phyloP scores from a whole-genome alignment of 2,797 vertebrate genomes.

The Saxicola maurus region DNA sequence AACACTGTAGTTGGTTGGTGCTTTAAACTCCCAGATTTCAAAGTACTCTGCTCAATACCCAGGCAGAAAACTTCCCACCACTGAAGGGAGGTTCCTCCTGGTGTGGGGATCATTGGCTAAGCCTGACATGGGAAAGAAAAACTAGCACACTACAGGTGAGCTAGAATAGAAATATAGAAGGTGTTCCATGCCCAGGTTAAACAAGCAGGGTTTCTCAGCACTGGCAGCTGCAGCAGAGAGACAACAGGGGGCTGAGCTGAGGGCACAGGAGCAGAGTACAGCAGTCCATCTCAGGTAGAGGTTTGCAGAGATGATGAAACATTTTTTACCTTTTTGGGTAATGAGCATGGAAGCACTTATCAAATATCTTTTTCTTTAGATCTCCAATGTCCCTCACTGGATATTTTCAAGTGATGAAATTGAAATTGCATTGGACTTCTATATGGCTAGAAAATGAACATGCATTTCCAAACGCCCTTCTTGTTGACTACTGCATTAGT shows the following conservation, averaged over 20 bases:
- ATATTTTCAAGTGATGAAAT: neutral
- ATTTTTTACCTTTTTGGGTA: neutral
- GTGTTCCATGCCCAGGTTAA: neutral
- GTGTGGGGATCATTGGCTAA: neutral
- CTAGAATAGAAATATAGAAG: neutral
- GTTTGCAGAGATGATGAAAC: neutral
- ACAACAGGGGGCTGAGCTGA: neutral
- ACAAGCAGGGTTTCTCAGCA: rapidly evolving
- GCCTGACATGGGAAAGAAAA: neutral
- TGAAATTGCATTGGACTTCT: neutral
- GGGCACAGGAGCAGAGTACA: neutral
- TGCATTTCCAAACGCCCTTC: neutral
- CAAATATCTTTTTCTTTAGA: neutral
- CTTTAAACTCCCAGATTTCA: neutral
- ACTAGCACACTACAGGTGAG: neutral
- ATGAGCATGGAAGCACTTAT: neutral
- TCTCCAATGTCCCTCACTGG: neutral
- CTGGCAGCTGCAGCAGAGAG: neutral
- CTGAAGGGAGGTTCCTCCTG: neutral
- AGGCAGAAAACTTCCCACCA: neutral
- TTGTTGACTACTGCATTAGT: neutral
- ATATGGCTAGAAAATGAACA: neutral
- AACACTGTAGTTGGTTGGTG: neutral
- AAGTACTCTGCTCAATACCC: neutral
- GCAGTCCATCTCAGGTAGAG: neutral